phyloP scores from a whole-genome alignment of 2,113 vertebrate genomes.

The Odontophorus gujanensis region DNA sequence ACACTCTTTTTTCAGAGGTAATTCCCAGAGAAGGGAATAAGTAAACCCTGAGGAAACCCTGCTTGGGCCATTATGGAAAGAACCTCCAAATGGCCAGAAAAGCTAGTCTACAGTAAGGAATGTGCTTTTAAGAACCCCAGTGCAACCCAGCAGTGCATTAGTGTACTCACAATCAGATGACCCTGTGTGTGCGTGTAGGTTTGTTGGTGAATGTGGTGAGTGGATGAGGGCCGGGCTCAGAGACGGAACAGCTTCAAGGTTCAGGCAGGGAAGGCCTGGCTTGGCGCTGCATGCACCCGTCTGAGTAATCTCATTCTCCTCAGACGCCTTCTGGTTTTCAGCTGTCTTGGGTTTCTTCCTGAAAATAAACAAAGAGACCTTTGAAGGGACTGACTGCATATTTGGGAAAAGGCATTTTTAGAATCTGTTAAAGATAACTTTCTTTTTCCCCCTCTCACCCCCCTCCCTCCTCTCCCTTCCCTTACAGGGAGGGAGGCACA shows the following conservation, averaged over 20 bases:
- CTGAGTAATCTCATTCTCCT: slow-evolving; percentile 97
- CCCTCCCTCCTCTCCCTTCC: slow-evolving; percentile 28
- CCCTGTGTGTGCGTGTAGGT: slow-evolving; percentile 89
- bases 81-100: slow-evolving; percentile 4
- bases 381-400: slow-evolving; percentile 83
- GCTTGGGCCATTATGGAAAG: not conserved
- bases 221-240: slow-evolving; percentile 87
- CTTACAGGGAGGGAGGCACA: slow-evolving; percentile 66
- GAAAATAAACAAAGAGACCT: slow-evolving; percentile 87
- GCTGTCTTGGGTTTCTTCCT: slow-evolving; percentile 88
- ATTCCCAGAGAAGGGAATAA: not conserved
- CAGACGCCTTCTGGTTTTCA: slow-evolving; percentile 92
- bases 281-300: slow-evolving; percentile 90
- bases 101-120: not conserved
- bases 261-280: slow-evolving; percentile 91
- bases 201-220: slow-evolving; percentile 90
- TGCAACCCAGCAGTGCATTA: not conserved
- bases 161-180: slow-evolving; percentile 96
- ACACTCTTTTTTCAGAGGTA: not conserved
- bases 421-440: slow-evolving; percentile 87
- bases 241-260: slow-evolving; percentile 87
- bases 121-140: not conserved
- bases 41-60: not conserved
- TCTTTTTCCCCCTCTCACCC: slow-evolving; percentile 47
- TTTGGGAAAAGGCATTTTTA: slow-evolving; percentile 87